Base-by-base conservation (phyloP, 1,140 invertebrate species). In the Macrocentrus cingulum region DNA sequence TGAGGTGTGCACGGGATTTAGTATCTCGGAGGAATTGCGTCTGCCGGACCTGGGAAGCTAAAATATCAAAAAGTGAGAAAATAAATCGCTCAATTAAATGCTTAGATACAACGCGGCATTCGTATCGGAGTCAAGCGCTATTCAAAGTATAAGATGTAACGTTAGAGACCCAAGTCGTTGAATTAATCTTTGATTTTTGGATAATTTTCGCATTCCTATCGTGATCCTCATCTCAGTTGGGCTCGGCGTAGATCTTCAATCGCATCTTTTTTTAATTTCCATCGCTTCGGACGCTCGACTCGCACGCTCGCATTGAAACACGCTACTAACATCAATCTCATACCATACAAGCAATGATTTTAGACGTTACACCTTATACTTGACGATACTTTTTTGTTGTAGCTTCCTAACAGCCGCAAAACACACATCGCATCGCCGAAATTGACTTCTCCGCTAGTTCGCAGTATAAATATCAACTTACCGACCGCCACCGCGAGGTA, bases 1-100 rank as follows among this genome's bases (percentile, higher is more conserved):
- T 36, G 22, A 49, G 22, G 54, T 9, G 50, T 7, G 52, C 32
- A 59, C 51, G 55, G 56, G 56, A 36, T 63, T 77, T 80, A 80
- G 78, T 80, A 80, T 75, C 76, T 80, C 65, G 76, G 75, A 72
- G 77, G 77, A 74, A 80, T 79, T 70, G 77, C 68, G 69, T 80
- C 78, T 77, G 78, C 75, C 78, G 76, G 78, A 75, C 78, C 78
- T 80, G 78, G 78, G 77, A 79, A 79, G 78, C 78, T 80, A 80
- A 80, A 80, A 80, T 71, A 71, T 78, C 69, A 79, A 67, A 80
- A 80, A 74, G 74, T 72, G 62, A 56, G 46, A 49, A 59, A 77
- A 76, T n/a, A 77, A 75, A 73, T 78, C 78, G 75, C 76, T 71
- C 58, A 64, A 77, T 76, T 80, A 79, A 76, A 76, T 23, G 37